Evolutionary conservation across 2,113 vertebrate species (phyloP).

Genomic region (Ellobius talpinus): DNA sequence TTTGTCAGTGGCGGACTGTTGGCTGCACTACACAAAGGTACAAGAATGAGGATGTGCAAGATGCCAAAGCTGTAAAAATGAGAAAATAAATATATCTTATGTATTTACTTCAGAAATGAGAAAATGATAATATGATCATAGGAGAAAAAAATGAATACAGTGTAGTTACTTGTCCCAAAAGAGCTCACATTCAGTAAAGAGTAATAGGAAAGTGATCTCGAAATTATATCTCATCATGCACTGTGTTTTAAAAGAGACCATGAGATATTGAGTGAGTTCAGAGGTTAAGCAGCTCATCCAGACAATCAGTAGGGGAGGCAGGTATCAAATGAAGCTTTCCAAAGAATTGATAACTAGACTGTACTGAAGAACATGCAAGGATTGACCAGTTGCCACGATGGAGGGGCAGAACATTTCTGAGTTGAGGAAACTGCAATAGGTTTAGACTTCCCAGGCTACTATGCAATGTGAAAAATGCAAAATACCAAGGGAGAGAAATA

Average conservation of each 20-base stretch:
- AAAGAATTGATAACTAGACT: not conserved
- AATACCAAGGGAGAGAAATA: not conserved
- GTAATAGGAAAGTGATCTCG: not conserved
- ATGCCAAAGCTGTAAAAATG: not conserved
- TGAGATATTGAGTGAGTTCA: not conserved
- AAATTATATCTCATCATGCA: conserved; percentile 4
- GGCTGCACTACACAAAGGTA: not conserved
- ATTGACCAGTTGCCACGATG: not conserved
- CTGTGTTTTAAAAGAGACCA: not conserved
- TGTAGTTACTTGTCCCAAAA: not conserved
- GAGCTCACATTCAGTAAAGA: not conserved
- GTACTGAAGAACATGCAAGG: conserved; percentile 8
- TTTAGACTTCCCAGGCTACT: not conserved
- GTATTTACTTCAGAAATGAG: not conserved
- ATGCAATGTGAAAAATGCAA: not conserved
- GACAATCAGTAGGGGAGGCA: not conserved
- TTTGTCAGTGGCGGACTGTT: not conserved
- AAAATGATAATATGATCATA: not conserved
- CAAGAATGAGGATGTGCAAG: not conserved
- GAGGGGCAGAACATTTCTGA: not conserved
- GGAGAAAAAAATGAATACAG: conserved; percentile 33
- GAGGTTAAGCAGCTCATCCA: conserved; percentile 5
- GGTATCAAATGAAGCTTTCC: not conserved
- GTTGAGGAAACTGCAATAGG: not conserved
- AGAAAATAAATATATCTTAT: not conserved